Evolutionary conservation across 35 echinoderm and acorn worm genomes (phyloP), one percentile per base, ranked within the genome.

Genomic region (Diadema setosum): DNA sequence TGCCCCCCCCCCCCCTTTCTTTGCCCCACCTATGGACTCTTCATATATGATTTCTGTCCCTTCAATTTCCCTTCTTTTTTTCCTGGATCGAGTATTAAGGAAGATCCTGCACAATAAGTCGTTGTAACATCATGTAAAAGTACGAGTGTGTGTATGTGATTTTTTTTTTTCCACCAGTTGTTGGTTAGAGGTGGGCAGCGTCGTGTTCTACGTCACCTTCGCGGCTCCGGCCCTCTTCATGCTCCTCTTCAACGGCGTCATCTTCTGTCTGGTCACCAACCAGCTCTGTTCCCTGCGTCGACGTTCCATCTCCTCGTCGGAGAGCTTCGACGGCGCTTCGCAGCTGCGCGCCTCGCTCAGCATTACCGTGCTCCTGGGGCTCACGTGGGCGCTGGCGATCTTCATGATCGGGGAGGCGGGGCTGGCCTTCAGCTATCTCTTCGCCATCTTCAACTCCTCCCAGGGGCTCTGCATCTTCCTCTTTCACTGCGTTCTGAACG

Each of bases 401-500:
- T 90, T 94, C 58, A 82, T 65, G 35, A 78, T 89, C 8, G 87
- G 86, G 20, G 70, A 86, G 37, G 81, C 87, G 6, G 60, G 57
- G 46, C 70, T 94, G 18, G 65, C 63, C 9, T 89, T 94, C 83
- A 89, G 86, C 26, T 94, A 94, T 73, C 50, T 94, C 2, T 94
- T 94, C 42, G 86, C 87, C 67, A 94, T 94, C 16, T 74, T 89
- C 48, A 94, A 94, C 56, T 85, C 86, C 45, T 52, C 85, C 5
- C 92, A 94, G 45, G 92, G 92, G 33, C 86, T 94, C 16, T 70
- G 64, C 67, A 89, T 94, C 36, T 94, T 94, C 27, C 37, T 94
- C 15, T 94, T 94, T 21, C 92, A 94, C 34, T 94, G 92, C 55
- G 46, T 89, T 21, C 70, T 89, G 17, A 94, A 94, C 21, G 59